Evolutionary conservation across 2,113 vertebrate genomes (phyloP), one percentile per base, ranked within the genome.

Genomic region (Nerophis ophidion): DNA sequence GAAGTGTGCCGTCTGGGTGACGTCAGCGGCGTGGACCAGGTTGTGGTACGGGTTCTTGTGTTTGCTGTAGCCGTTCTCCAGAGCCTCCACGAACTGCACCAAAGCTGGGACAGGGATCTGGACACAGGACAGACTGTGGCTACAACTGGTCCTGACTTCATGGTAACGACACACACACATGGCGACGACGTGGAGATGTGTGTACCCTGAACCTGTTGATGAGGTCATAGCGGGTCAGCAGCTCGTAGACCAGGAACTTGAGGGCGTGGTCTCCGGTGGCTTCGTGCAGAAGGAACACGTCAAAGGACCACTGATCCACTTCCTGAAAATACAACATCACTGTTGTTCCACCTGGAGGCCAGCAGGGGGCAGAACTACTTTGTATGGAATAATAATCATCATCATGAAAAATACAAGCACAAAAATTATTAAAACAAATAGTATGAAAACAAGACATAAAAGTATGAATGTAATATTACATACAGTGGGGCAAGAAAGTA

Each of bases 31-130:
- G 48, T 99, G 97, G 82, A 93, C 90, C 85, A 98, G 86, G 89
- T 99, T 99, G 87, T 99, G 97, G 81, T 99, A 99, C 0, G 97
- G 97, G 86, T 99, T 99, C 88, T 89, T 95, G 88, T 96, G 92
- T 81, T 97, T 99, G 90, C 93, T 98, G 88, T 99, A 99, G 67
- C 97, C 97, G 53, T 87, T 88, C 89, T 99, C 96, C 81, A 99
- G 89, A 71, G 95, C 93, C 85, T 99, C 97, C 48, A 95, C 95
- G 77, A 98, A 99, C 64, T 90, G 89, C 68, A 98, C 93, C 81
- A 99, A 89, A 66, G 93, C 91, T 65, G 94, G 91, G 57, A 98
- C 91, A 4, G 96, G 95, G 76, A 99, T 98, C 97, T 99, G 74
- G 38, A 72, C 49, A 57, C 50, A 79, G 13, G 0, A 51, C 15